Evolutionary conservation across 2,888 invertebrate species (phyloP), one percentile per base, ranked within the genome.

Genomic region (Drosophila differens): DNA sequence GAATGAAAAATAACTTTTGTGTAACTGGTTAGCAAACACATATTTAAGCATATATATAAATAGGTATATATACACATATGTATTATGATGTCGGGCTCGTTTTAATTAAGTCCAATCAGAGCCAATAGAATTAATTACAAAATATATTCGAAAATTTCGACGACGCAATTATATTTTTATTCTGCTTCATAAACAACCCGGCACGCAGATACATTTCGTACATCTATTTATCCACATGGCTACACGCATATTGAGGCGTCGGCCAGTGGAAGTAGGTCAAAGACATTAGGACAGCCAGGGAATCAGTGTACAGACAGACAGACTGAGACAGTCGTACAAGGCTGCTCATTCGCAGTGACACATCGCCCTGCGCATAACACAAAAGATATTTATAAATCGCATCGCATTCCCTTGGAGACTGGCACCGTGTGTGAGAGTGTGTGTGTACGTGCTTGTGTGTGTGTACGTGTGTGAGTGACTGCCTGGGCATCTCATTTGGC

Each of bases 91-190:
- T 16, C 16, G 35, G 14, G 16, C 35, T 37, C 70, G 60, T 71
- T 76, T 81, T 87, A 90, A 87, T 89, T 84, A 78, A 80, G 76
- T 84, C 71, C 87, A 87, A 90, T 90, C 88, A 91, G 80, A 75
- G 78, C 71, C 80, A 85, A 85, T 85, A 87, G 74, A 87, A 89
- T 76, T 89, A 89, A 87, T 87, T 91, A 82, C 75, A 66, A 73
- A 69, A 80, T 73, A 75, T 65, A 73, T 61, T 66, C 69, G 68
- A 73, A 64, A 57, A 65, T 77, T 82, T 71, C 30, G 76, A 74
- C 74, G 61, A 72, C 69, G 79, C 89, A 86, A 86, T 88, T 85
- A 85, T 78, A 73, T 76, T 78, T 82, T 55, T 75, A 64, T 61
- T 67, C 86, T 66, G 83, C 70, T 65, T 61, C 88, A 75, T 73